Evolutionary conservation across 2,797 vertebrate species (phyloP), one percentile per base, ranked within the genome.

Genomic region (Scarus forsteni): DNA sequence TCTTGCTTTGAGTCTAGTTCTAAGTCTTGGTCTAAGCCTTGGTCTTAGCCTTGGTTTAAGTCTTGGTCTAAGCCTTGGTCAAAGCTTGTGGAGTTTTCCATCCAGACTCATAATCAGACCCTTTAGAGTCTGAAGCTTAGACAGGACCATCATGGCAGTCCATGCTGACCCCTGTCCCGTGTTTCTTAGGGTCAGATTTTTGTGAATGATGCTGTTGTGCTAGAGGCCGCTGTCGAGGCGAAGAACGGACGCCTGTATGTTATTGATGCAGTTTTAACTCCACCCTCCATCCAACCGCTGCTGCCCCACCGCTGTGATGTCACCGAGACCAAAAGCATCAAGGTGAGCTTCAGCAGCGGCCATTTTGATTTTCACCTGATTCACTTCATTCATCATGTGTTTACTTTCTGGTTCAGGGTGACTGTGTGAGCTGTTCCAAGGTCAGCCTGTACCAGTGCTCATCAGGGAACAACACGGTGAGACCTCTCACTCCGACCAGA

Each of bases 201-300:
- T 69, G 93, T 94, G 5, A 95, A 92, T n/a, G 94, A 89, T 0
- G 89, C 92, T 16, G 84, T 89, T 0, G 80, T 98, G 0, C 68
- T 95, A 77, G 97, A 98, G 88, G 88, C 91, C 0, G 96, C 96
- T 0, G 94, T 98, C 18, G 73, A 88, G 57, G 95, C 95, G 12
- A 96, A 94, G 83, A 97, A 98, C 0, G 97, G 97, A 1, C 92
- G 85, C 3, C 95, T 99, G 64, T 97, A 96, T 62, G 95, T 95
- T 0, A 59, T 99, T 66, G 89, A 93, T 1, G 93, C 93, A 0
- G 91, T 98, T 58, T 88, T 99, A 67, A 92, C 94, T 62, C 98
- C 98, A 3, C 66, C 95, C 7, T 96, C 97, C 75, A 96, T 99
- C n/a, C 3, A 93, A 64, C 98, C 97, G 0, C 89, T 99, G 79